Evolutionary conservation across 2,888 invertebrate species (phyloP).

Genomic region (Apeira syringaria): DNA sequence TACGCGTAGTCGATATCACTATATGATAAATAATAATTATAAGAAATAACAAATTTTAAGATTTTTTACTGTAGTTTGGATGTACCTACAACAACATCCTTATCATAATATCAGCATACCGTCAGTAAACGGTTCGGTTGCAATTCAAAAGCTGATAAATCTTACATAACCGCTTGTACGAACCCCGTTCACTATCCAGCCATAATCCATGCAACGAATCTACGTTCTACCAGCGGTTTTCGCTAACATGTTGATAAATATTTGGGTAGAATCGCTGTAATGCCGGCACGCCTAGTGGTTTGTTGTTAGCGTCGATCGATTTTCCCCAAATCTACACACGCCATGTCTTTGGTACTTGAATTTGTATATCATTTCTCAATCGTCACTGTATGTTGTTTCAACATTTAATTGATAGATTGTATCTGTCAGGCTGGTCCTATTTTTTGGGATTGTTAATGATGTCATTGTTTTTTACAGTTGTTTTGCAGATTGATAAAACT

Average conservation of each 20-base stretch:
- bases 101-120: too few relatives aligned
- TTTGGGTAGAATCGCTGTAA: constrained; percentile 50
- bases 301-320: constrained; percentile 37
- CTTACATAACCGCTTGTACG: constrained; percentile 1
- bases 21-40: too few relatives aligned
- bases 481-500: too few relatives aligned
- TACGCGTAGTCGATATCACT: too few relatives aligned
- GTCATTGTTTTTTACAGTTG: too few relatives aligned
- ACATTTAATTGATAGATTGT: too few relatives aligned
- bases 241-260: constrained; percentile 72
- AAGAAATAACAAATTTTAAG: too few relatives aligned
- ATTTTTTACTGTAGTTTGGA: too few relatives aligned
- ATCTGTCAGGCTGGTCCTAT: too few relatives aligned
- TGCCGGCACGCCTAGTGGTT: constrained; percentile 27
- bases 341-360: constrained; percentile 32
- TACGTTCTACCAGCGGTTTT: constrained; percentile 50
- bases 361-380: constrained; percentile 47
- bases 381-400: constrained; percentile 24
- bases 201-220: neutral
- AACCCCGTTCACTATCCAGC: neutral
- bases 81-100: too few relatives aligned
- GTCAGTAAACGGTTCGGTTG: neutral
- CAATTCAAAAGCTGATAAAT: constrained; percentile 3
- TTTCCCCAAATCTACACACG: constrained; percentile 40
- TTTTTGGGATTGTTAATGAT: too few relatives aligned